Evolutionary conservation across 2,113 vertebrate species (phyloP), one percentile per base, ranked within the genome.

Genomic region (Calonectris borealis): DNA sequence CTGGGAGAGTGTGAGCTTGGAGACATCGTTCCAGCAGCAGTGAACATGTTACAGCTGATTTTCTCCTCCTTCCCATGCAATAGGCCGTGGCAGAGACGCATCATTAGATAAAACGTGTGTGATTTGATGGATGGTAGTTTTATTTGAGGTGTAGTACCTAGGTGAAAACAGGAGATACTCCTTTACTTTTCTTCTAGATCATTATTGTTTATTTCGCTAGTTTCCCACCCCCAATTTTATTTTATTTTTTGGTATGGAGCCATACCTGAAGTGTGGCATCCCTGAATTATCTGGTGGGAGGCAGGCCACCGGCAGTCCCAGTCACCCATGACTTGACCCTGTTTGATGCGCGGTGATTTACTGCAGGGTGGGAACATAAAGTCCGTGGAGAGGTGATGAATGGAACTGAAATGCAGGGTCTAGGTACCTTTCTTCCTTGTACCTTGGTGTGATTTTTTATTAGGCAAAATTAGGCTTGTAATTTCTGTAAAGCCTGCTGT

Each of bases 401-500:
- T 44, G 82, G 75, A 48, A n/a, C 77, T 38, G 82, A 75, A 83
- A 90, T 2, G 8, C 1, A 29, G 85, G 64, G 21, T 58, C 64
- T 38, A 1, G 22, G 51, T 64, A 48, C 26, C 3, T 58, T 80
- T 83, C 72, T 89, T 84, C 78, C 68, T 64, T 62, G 44, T 62
- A 10, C 65, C 88, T 91, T 4, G 54, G 17, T 71, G 58, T 86
- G 81, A 90, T 82, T 88, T 90, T 83, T 86, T 94, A 54, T 10
- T 40, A 87, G 81, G 92, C 68, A 71, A 83, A 93, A 94, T 92
- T 29, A 91, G 76, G 38, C 66, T 86, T 78, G 76, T 86, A 46
- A 80, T 83, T 85, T 93, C n/a, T 73, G 76, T 16, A 11, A 38
- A 91, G 94, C 42, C 42, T 86, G 36, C 64, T 48, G 22, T 79